phyloP scores from a whole-genome alignment of 2,888 invertebrate genomes.

The Acrobasis repandana region DNA sequence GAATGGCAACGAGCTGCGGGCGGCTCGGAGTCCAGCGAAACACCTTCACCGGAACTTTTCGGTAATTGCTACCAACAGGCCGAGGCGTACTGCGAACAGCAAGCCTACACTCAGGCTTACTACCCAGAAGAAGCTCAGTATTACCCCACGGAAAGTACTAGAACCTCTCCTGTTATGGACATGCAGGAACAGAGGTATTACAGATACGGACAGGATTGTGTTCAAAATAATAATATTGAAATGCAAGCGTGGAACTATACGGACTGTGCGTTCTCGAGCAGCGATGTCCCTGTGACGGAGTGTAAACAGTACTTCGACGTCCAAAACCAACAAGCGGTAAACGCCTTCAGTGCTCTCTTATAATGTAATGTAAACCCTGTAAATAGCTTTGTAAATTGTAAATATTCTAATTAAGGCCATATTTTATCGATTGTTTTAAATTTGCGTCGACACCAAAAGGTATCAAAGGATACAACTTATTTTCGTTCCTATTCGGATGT shows the following conservation, averaged over 20 bases:
- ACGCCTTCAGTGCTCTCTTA: conserved; percentile 65
- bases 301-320: conserved; percentile 68
- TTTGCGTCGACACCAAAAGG: conserved; percentile 23
- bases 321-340: conserved; percentile 60
- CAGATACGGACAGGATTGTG: conserved; percentile 65
- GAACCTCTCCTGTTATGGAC: conserved; percentile 64
- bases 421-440: conserved; percentile 27
- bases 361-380: conserved; percentile 50
- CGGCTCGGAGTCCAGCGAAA: conserved; percentile 78
- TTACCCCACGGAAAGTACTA: conserved; percentile 60
- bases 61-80: conserved; percentile 65
- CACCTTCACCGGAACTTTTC: conserved; percentile 82
- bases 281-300: conserved; percentile 46
- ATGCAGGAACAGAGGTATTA: conserved; percentile 67
- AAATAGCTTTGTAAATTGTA: conserved; percentile 55
- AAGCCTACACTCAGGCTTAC: conserved; percentile 62
- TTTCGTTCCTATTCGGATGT: conserved; percentile 51
- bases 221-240: conserved; percentile 57
- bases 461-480: conserved; percentile 16
- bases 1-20: conserved; percentile 79
- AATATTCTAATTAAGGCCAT: conserved; percentile 37
- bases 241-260: conserved; percentile 67
- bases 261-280: conserved; percentile 64
- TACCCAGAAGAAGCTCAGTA: conserved; percentile 74
- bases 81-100: conserved; percentile 69